These are phyloP conservation scores for Sympetrum striolatum DNA, from an alignment of 2,888 invertebrate species.

Conservation along the genomic window DNA sequence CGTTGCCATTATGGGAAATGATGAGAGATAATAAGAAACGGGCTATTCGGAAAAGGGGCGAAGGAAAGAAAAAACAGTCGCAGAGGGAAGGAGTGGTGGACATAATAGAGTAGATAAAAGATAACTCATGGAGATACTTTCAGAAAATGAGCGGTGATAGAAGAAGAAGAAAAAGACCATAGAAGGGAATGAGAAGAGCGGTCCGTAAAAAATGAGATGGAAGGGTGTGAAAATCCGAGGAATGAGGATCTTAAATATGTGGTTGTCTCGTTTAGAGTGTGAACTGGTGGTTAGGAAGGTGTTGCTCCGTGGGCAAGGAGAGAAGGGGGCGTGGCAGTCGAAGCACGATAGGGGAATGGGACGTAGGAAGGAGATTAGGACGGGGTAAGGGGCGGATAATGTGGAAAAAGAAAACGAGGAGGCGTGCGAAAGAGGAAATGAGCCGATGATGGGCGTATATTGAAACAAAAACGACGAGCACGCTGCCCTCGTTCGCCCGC, in stretches of 20 bases:
- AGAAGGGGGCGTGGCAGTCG: not conserved
- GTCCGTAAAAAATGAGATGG: not conserved
- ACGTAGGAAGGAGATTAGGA: not conserved
- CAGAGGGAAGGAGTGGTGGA: not conserved
- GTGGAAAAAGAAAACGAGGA: not conserved
- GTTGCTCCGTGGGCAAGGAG: not conserved
- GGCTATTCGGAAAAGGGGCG: not conserved
- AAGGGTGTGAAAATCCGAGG: not conserved
- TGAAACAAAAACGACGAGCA: constrained; percentile 28
- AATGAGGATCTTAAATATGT: constrained; percentile 31
- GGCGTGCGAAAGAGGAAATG: constrained; percentile 19
- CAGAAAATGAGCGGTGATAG: not conserved
- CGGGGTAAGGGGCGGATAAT: not conserved
- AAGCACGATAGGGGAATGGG: not conserved
- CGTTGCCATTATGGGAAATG: no score
- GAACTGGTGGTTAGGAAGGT: constrained; percentile 41
- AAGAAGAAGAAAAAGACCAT: not conserved
- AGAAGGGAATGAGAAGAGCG: not conserved
- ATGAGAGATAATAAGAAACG: not conserved
- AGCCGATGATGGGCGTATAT: constrained; percentile 36
- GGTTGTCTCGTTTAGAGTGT: constrained; percentile 38
- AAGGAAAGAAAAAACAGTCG: not conserved
- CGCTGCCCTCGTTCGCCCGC: not conserved
- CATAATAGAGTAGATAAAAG: not conserved
- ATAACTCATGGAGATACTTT: not conserved